phyloP scores from a whole-genome alignment of 2,888 invertebrate genomes.

The Eupithecia dodoneata region DNA sequence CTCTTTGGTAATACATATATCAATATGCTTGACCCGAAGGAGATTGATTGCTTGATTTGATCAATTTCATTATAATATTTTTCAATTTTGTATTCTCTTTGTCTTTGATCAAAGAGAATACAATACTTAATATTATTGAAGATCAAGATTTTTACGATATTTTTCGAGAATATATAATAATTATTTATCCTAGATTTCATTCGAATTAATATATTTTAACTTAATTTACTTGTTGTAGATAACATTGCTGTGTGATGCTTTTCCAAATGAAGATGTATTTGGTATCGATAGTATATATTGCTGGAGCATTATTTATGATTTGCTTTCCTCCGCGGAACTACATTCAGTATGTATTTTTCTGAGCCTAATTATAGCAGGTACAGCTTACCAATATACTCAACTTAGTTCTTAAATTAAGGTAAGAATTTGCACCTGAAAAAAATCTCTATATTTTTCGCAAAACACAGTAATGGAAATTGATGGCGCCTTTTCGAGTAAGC shows the following conservation, averaged over 20 bases:
- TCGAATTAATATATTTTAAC: slow-evolving; percentile 4
- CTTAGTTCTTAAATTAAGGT: no score
- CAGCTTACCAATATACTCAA: no score
- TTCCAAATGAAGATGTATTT: slow-evolving; percentile 74
- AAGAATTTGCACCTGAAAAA: no score
- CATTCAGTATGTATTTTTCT: slow-evolving; percentile 59
- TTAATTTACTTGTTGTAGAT: slow-evolving; percentile 15
- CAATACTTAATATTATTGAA: not conserved
- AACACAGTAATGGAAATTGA: no score
- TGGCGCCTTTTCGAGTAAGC: no score
- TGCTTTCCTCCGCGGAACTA: slow-evolving; percentile 76
- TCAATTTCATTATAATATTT: no score
- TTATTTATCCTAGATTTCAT: not conserved
- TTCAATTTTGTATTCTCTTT: no score
- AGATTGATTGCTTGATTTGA: no score
- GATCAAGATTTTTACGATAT: not conserved
- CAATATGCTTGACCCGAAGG: no score
- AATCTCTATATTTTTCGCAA: no score
- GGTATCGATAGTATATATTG: slow-evolving; percentile 64
- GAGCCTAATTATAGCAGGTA: not conserved
- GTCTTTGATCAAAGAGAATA: no score
- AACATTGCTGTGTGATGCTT: slow-evolving; percentile 58
- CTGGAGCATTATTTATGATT: slow-evolving; percentile 69
- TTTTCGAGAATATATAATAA: not conserved
- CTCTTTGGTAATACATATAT: no score